These are phyloP conservation scores for Lophotriccus pileatus DNA, from an alignment of 2,797 vertebrate species.

Conservation along the genomic window DNA sequence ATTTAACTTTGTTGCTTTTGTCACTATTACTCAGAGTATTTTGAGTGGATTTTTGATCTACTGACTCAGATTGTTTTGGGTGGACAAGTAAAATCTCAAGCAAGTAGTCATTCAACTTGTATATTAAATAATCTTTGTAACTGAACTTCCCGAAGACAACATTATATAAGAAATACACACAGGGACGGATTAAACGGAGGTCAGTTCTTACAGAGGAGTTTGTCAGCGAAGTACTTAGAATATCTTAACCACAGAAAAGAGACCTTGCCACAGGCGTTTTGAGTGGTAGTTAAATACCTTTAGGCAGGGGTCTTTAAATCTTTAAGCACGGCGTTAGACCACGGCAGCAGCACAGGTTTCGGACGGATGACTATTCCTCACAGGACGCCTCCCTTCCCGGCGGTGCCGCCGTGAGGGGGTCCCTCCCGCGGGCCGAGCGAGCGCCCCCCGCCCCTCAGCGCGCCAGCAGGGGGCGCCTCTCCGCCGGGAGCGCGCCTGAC, in stretches of 20 bases:
- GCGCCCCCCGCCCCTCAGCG: background rate
- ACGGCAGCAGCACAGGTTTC: background rate
- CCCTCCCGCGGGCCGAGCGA: no score
- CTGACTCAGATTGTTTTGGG: background rate
- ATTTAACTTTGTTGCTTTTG: background rate
- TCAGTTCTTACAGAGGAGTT: background rate
- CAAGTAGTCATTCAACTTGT: background rate
- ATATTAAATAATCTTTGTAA: background rate
- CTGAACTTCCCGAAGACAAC: background rate
- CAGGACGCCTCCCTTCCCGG: no score
- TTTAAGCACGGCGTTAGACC: no score
- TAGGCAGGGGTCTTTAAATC: background rate
- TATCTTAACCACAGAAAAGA: background rate
- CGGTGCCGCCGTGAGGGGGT: background rate
- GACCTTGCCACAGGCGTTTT: background rate
- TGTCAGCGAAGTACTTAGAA: background rate
- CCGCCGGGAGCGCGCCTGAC: background rate
- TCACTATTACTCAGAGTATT: background rate
- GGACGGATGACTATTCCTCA: background rate
- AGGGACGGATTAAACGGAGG: background rate
- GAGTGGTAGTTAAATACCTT: background rate
- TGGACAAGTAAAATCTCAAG: background rate
- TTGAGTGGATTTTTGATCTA: background rate
- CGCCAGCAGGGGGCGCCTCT: background rate
- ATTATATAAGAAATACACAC: background rate